phyloP scores from a whole-genome alignment of 1,140 invertebrate genomes.

The Habropoda laboriosa region DNA sequence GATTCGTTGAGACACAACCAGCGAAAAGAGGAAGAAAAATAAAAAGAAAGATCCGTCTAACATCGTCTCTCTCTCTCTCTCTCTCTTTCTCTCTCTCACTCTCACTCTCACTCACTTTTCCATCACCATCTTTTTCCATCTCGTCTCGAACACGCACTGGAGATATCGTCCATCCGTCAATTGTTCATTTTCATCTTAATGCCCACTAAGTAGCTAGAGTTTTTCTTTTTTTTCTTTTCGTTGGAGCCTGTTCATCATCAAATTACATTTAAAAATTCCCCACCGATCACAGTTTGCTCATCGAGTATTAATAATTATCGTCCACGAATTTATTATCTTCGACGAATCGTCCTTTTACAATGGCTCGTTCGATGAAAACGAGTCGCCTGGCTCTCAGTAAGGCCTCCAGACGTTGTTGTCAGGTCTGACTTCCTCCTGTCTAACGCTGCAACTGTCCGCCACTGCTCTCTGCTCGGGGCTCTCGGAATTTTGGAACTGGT shows the following conservation, averaged over 20 bases:
- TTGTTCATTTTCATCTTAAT: conserved; percentile 45
- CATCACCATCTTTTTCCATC: no score
- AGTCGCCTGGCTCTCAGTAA: conserved; percentile 68
- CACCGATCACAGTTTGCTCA: conserved; percentile 47
- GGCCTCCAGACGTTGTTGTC: conserved; percentile 81
- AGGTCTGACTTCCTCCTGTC: conserved; percentile 80
- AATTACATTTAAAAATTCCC: no score
- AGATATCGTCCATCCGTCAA: neutral
- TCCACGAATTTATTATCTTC: neutral
- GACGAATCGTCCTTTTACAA: conserved; percentile 1
- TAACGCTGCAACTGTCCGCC: conserved; percentile 77
- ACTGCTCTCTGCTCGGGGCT: conserved; percentile 76
- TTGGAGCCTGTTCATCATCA: no score
- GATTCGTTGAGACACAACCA: conserved; percentile 58
- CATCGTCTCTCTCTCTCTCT: no score
- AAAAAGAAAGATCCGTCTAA: no score
- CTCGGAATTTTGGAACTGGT: conserved; percentile 88
- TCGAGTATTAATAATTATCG: neutral
- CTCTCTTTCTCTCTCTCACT: no score
- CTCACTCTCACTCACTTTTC: no score
- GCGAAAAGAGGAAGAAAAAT: neutral
- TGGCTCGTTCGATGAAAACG: conserved; percentile 21
- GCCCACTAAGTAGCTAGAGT: conserved; percentile 63
- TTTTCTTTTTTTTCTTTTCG: conserved; percentile 27
- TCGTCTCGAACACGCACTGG: conserved; percentile 26